These are phyloP conservation scores for Zoanthus gigantus DNA, from an alignment of 92 coral and sea anemone genomes.

Conservation along the genomic window DNA sequence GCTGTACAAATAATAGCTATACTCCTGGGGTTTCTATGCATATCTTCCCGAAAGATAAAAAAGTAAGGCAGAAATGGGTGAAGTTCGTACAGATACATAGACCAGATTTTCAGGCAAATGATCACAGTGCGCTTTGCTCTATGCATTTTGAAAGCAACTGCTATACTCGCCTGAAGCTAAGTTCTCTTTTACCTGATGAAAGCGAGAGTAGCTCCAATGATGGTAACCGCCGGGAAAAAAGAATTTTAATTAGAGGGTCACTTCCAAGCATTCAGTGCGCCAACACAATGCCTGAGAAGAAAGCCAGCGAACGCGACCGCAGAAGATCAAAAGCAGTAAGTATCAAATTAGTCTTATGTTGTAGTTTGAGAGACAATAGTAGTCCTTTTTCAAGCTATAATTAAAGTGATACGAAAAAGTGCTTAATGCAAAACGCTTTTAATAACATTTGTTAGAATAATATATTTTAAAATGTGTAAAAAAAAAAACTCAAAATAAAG, in stretches of 20 bases:
- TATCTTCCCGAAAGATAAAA: not conserved
- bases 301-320: not conserved
- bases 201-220: not conserved
- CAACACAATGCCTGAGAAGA: not conserved
- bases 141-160: not conserved
- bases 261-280: not conserved
- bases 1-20: too few relatives aligned
- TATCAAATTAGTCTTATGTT: not conserved
- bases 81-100: not conserved
- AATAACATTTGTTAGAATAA: not conserved
- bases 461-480: too few relatives aligned
- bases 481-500: not conserved
- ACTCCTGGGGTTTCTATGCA: not conserved
- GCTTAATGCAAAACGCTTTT: not conserved
- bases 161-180: not conserved
- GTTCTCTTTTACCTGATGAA: not conserved
- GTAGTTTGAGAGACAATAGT: not conserved
- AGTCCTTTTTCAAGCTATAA: not conserved
- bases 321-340: not conserved
- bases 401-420: not conserved
- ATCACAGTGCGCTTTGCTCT: slow-evolving; percentile 11
- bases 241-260: slow-evolving; percentile 1
- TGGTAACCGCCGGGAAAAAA: not conserved
- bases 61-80: not conserved
- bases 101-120: not conserved